Evolutionary conservation across 2,797 vertebrate genomes (phyloP).

Genomic region (Chloroceryle amazona): DNA sequence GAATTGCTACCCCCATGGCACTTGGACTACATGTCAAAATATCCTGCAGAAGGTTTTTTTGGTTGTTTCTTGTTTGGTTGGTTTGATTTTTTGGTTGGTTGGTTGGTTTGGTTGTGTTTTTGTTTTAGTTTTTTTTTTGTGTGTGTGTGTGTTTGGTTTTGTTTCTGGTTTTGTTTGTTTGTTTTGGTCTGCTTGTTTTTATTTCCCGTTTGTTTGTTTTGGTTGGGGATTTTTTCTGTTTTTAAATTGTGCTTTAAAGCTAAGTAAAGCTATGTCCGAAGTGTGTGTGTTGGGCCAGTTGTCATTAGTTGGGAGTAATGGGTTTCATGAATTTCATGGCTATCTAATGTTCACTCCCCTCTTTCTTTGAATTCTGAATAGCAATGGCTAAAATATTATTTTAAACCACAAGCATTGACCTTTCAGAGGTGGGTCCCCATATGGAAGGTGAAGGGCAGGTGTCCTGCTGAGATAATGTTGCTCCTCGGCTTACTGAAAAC

Average conservation of each 20-base stretch:
- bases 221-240: not conserved
- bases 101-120: too few relatives aligned
- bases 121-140: too few relatives aligned
- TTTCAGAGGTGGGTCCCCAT: conserved; percentile 43
- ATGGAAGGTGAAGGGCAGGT: conserved; percentile 58
- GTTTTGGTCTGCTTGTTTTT: too few relatives aligned
- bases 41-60: not conserved
- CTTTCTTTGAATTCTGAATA: conserved; percentile 53
- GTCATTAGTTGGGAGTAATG: not conserved
- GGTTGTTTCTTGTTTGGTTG: too few relatives aligned
- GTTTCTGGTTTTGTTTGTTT: too few relatives aligned
- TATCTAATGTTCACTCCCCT: conserved; percentile 17
- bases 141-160: too few relatives aligned
- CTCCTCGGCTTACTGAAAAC: conserved; percentile 56
- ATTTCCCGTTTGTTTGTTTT: too few relatives aligned
- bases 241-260: not conserved
- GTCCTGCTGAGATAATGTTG: conserved; percentile 77
- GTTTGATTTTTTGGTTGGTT: too few relatives aligned
- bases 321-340: conserved; percentile 16
- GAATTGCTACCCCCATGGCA: not conserved
- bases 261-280: not conserved
- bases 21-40: not conserved
- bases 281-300: not conserved
- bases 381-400: conserved; percentile 62
- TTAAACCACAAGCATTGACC: conserved; percentile 59